phyloP scores from a whole-genome alignment of 2,888 invertebrate genomes.

The Machimus rusticus region DNA sequence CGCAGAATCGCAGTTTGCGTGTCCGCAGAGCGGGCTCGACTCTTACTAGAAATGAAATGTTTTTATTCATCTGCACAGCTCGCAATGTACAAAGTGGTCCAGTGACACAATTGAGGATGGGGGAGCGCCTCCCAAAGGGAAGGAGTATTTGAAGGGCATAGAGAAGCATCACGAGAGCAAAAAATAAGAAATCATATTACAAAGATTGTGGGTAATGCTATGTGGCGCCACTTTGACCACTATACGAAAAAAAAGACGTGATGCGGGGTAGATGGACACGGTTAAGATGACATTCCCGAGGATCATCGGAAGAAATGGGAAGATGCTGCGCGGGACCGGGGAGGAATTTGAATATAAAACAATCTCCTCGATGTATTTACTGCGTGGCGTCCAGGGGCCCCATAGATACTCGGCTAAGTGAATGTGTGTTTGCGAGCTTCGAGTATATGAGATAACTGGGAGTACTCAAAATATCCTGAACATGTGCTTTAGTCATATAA shows the following conservation, averaged over 20 bases:
- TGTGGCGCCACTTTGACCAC: conserved; percentile 49
- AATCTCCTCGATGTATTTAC: conserved; percentile 29
- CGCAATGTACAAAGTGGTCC: conserved; percentile 35
- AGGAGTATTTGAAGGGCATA: conserved; percentile 41
- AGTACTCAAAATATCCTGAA: conserved; percentile 48
- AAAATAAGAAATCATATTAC: conserved; percentile 43
- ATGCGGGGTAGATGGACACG: conserved; percentile 43
- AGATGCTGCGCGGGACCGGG: conserved; percentile 21
- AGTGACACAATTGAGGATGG: conserved; percentile 23
- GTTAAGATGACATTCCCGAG: conserved; percentile 45
- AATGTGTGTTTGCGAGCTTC: conserved; percentile 36
- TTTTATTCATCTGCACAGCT: conserved; percentile 47
- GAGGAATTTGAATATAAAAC: conserved; percentile 46
- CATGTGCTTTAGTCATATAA: conserved; percentile 49
- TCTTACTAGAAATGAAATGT: conserved; percentile 44
- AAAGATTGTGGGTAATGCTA: conserved; percentile 43
- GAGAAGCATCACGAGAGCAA: conserved; percentile 1
- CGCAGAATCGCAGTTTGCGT: conserved; percentile 21
- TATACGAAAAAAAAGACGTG: conserved; percentile 43
- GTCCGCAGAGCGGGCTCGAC: conserved; percentile 16
- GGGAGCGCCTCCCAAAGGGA: conserved; percentile 15
- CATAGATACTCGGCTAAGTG: conserved; percentile 17
- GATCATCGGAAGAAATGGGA: conserved; percentile 30
- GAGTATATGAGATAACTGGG: conserved; percentile 44
- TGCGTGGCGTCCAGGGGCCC: not conserved